Evolutionary conservation across 2,113 vertebrate genomes (phyloP), one percentile per base, ranked within the genome.

Genomic region (Erythrocercus mccallii): DNA sequence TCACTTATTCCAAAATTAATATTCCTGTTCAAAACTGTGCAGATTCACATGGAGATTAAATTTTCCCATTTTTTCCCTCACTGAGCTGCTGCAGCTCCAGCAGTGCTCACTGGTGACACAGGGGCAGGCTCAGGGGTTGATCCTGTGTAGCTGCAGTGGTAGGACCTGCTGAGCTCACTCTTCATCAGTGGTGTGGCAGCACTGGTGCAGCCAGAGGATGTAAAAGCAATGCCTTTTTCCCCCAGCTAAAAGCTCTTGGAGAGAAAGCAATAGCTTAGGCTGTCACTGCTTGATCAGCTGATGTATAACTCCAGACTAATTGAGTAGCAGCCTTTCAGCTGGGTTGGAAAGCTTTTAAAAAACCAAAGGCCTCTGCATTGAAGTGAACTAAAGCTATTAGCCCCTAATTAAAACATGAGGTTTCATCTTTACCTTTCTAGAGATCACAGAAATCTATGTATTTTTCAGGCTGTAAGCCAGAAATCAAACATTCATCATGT

Each of bases 361-460:
- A 94, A 87, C 60, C 71, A 38, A 86, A 95, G 83, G 51, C 61
- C 82, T 90, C 96, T 92, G 58, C 71, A 82, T 68, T 90, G 83
- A 57, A 74, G 72, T 84, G 94, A 97, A 87, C 92, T 95, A 73
- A 96, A 96, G 93, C 92, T 95, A 94, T 95, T 96, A 94, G 90
- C 81, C 95, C 51, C 77, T 95, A 95, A 97, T 95, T 95, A 96
- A 94, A 94, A 95, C 61, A 65, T 23, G 69, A 93, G 82, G 72
- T 87, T 96, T 97, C 95, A 91, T 95, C 95, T 95, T 93, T 96
- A 91, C 95, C 90, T 95, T 96, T 89, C 87, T 87, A 87, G 85
- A 93, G 92, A 96, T 96, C 96, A 94, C 83, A 90, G 91, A 96
- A 96, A 96, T 95, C 95, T 93, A 90, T 95, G 95, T 94, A 91